Conservation (phyloP, 2,888 invertebrate species). For the Xestobium rufovillosum region DNA sequence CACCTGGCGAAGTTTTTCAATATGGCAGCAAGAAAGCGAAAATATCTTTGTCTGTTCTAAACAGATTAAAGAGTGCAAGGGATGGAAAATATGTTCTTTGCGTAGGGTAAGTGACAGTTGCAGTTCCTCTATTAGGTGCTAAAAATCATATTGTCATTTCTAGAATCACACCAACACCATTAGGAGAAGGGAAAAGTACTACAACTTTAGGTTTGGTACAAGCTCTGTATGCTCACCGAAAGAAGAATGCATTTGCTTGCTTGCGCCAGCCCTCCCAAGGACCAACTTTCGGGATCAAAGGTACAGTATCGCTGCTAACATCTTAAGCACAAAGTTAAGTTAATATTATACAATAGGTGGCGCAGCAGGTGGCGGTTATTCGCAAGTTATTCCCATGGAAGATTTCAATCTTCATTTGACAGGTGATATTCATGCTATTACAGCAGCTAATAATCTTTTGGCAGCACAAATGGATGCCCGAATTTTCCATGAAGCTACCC, state of each 20-base stretch:
- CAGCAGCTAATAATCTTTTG: conserved; percentile 94
- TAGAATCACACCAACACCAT: conserved; percentile 96
- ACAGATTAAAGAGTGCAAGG: conserved; percentile 60
- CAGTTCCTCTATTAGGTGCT: background rate
- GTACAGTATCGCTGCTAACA: conserved; percentile 24
- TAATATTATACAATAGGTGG: conserved; percentile 55
- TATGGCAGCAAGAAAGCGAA: conserved; percentile 96
- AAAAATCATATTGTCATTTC: conserved; percentile 3
- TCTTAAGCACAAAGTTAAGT: background rate
- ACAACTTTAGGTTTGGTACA: conserved; percentile 89
- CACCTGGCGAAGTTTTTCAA: conserved; percentile 71
- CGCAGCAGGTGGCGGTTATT: conserved; percentile 97
- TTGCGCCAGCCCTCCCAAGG: conserved; percentile 97
- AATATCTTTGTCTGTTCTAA: conserved; percentile 70
- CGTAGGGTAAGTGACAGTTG: conserved; percentile 65
- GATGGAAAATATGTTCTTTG: conserved; percentile 92
- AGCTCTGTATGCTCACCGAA: conserved; percentile 78
- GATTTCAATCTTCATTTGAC: conserved; percentile 98
- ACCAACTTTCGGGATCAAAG: conserved; percentile 97
- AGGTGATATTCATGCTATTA: conserved; percentile 98
- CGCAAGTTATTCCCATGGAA: conserved; percentile 97
- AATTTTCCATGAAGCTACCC: conserved; percentile 94
- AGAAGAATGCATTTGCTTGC: conserved; percentile 85
- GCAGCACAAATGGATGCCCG: conserved; percentile 96
- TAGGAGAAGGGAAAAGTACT: conserved; percentile 99